Percentiles rank a stretch among this genome's conserved stretches.
Conservation (phyloP, 2,888 invertebrate species). For the Patella depressa region DNA sequence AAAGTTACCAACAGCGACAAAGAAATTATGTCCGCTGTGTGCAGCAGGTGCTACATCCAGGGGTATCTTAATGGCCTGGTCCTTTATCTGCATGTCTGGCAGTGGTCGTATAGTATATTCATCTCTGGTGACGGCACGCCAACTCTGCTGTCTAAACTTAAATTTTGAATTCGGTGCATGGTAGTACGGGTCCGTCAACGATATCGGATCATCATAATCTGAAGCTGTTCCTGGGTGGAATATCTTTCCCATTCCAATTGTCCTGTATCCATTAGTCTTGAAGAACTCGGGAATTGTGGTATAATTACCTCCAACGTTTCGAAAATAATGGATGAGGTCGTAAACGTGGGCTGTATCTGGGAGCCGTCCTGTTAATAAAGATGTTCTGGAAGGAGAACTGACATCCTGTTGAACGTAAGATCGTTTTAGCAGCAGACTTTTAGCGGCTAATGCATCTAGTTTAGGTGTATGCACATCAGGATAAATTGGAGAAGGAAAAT, state of each 20-base stretch:
- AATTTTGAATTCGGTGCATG: not conserved
- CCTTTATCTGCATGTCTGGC: constrained; percentile 36
- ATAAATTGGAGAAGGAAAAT: too few relatives aligned
- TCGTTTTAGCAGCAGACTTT: too few relatives aligned
- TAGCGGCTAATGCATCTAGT: too few relatives aligned
- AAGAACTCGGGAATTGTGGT: constrained; percentile 43
- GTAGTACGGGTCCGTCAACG: constrained; percentile 10
- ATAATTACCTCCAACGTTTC: too few relatives aligned
- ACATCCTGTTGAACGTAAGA: too few relatives aligned
- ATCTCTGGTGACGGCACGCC: too few relatives aligned
- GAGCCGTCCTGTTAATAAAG: constrained; percentile 17
- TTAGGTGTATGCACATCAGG: too few relatives aligned
- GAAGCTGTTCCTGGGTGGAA: constrained; percentile 14
- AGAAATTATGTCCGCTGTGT: constrained; percentile 34
- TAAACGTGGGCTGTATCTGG: constrained; percentile 32
- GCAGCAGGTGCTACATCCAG: constrained; percentile 25
- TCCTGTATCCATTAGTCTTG: constrained; percentile 37
- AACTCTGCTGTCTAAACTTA: not conserved
- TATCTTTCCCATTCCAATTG: constrained; percentile 22
- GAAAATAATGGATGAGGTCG: too few relatives aligned
- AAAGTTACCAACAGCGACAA: constrained; percentile 44
- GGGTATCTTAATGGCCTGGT: constrained; percentile 32
- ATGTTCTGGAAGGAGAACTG: constrained; percentile 30
- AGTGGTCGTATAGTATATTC: not conserved
- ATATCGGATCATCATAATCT: constrained; percentile 9